Evolutionary conservation across 2,797 vertebrate species (phyloP), one percentile per base, ranked within the genome.

Genomic region (Menidia menidia): DNA sequence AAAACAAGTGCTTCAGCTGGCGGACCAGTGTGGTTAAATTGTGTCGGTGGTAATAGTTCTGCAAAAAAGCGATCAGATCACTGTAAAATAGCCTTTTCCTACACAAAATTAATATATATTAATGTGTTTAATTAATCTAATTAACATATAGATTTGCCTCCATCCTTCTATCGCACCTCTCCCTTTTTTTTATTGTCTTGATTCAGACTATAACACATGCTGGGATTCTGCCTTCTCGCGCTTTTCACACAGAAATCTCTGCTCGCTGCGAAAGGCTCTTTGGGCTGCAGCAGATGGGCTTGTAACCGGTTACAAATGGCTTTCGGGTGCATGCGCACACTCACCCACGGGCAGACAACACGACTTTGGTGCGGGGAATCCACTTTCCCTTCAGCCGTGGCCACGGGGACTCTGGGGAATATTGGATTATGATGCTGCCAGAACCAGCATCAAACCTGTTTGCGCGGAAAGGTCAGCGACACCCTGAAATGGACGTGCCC

Each of bases 361-460:
- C 45, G 73, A 64, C 63, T 82, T 83, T 54, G 66, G 30, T 31
- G 66, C 25, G 18, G 73, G 43, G 77, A 62, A 73, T 87, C 80
- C 57, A 67, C 60, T 80, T 90, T 82, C 75, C 72, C 80, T 60
- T 80, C 63, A 13, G 57, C 73, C 58, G 68, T 72, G 60, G 81
- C 77, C 75, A 80, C 73, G 18, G 76, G 81, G 73, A 31, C 69
- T 67, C 61, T 0, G 60, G 65, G 70, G 83, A 60, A 47, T 77
- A 83, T 87, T 82, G 71, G 77, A 80, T 85, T 72, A 81, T 69
- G 74, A 75, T 44, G 47, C 69, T 70, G 78, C 62, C 77, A 78
- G 53, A 55, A 19, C 48, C 59, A 50, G 67, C 81, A 84, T 85
- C 79, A 78, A 82, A 81, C 61, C 74, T 86, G 61, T 50, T 39